Base-by-base conservation (phyloP, 2,113 vertebrate species). In the Morone saxatilis region DNA sequence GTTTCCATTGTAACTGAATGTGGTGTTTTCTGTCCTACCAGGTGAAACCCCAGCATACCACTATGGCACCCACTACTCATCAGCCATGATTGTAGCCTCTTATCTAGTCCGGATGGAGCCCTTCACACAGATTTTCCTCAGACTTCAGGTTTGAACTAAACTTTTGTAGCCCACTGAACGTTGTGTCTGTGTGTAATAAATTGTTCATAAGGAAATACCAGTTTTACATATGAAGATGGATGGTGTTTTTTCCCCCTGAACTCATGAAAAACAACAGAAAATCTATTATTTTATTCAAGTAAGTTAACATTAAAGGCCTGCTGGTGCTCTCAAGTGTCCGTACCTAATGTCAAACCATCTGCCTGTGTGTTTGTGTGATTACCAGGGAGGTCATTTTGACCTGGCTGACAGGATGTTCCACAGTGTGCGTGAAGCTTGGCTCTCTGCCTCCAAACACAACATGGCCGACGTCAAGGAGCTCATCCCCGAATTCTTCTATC, bases 401-500 rank as follows among this genome's bases (percentile, higher is more conserved):
- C 94, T 99, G 93, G 98, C 98, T 0, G 98, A 99, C 94, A 92
- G 98, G 67, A 99, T 99, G 98, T 99, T 99, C 92, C 97, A 99
- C 96, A 99, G 98, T 0, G 96, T 99, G 0, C 96, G 98, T 0
- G 98, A 99, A 87, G 98, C 96, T 70, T 99, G 98, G 98, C 96
- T 97, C 50, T 99, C 98, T 0, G 98, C 98, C 0, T 98, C 98
- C 11, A 99, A 99, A 89, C 98, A 99, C 95, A 99, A 99, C 95
- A 99, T 99, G 98, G 98, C 98, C 3, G 98, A 99, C 0, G 98
- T 99, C 3, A 99, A 99, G 91, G 98, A 99, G 86, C 97, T 99
- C 63, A 99, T 99, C 91, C 98, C 98, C 0, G 98, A 99, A 92
- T 99, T 99, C 92, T 99, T 99, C 94, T 99, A 99, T 86, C 95